Base-by-base conservation (phyloP, 2,888 invertebrate species). In the Cordilura impudica region DNA sequence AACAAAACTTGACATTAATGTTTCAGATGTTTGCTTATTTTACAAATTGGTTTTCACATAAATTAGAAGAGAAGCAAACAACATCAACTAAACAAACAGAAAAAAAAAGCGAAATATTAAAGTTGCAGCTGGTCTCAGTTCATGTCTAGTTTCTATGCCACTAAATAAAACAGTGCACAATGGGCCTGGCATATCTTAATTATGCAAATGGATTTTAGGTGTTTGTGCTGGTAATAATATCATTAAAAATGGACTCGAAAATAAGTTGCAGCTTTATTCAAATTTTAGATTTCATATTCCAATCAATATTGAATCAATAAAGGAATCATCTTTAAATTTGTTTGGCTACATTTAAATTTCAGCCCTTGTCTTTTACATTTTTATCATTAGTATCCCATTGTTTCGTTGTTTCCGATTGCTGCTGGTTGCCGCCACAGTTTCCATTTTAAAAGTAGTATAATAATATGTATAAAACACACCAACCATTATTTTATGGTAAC, bases 41-140 rank as follows among this genome's bases (percentile, higher is more conserved):
- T 71, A 79, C 79, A 75, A 79, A 79, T 79, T 79, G 75, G 23
- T 71, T 79, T 75, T 71, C 39, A 72, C 79, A 10, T 72, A 71
- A 63, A 79, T 71, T 75, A 79, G 66, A 82, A 56, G 18, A 51
- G 2, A 18, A 75, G 58, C 63, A 45, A 35, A 56, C 65, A 58
- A 18, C 16, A 23, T 19, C 45, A 35, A 54, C 21, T 14, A 29
- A 23, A 45, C 21, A 39, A 53, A n/a, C 8, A n/a, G 39, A 6
- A 54, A 66, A 71, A 56, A 58, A 63, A 43, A 19, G 31, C 53
- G 23, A 53, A 58, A 54, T 31, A 66, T 21, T 29, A 43, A 31
- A 71, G 47, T n/a, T 73, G 72, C 78, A 81, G 81, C 71, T 71
- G 74, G 67, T 71, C 60, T 47, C 26, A 43, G 29, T 66, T 69